A percentile compares a stretch with the other conserved stretches of the same genome.
phyloP scores from a whole-genome alignment of 2,888 invertebrate species.

The Gryllus longicercus region DNA sequence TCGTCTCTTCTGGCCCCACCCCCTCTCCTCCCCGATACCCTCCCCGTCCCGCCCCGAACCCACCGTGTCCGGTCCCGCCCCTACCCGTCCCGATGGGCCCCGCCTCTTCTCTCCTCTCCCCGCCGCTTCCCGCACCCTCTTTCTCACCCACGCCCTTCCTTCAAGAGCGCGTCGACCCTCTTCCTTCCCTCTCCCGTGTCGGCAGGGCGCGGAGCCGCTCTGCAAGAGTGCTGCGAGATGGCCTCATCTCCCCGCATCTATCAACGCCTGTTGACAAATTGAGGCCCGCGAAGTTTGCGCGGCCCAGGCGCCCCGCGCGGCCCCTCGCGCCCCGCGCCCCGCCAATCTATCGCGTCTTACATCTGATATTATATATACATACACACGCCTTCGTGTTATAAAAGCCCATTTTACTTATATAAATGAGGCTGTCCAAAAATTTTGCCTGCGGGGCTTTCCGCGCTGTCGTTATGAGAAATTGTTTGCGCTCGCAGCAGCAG shows the following conservation, averaged over 20 bases:
- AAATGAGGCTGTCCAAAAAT: constrained; percentile 31
- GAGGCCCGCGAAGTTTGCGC: constrained; percentile 5
- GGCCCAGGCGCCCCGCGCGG: background rate
- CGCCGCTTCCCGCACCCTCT: no score
- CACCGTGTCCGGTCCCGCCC: background rate
- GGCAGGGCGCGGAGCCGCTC: background rate
- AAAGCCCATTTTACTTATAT: constrained; percentile 21
- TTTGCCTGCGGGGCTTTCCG: constrained; percentile 22
- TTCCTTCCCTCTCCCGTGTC: no score
- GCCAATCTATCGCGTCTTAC: constrained; percentile 21
- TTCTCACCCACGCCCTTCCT: no score
- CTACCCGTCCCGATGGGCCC: background rate
- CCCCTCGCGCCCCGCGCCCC: constrained; percentile 18
- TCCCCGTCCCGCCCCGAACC: background rate
- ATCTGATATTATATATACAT: constrained; percentile 19
- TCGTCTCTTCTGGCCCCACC: background rate
- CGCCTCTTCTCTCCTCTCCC: no score
- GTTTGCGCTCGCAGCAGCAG: constrained; percentile 30
- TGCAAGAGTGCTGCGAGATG: constrained; percentile 7
- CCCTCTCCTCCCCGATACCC: no score
- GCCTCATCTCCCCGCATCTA: constrained; percentile 19
- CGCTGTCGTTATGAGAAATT: constrained; percentile 30
- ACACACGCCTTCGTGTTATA: constrained; percentile 17
- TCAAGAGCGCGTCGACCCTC: no score
- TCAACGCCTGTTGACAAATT: constrained; percentile 22